Base-by-base conservation (phyloP, 2,888 invertebrate species). In the Malacosoma neustria region DNA sequence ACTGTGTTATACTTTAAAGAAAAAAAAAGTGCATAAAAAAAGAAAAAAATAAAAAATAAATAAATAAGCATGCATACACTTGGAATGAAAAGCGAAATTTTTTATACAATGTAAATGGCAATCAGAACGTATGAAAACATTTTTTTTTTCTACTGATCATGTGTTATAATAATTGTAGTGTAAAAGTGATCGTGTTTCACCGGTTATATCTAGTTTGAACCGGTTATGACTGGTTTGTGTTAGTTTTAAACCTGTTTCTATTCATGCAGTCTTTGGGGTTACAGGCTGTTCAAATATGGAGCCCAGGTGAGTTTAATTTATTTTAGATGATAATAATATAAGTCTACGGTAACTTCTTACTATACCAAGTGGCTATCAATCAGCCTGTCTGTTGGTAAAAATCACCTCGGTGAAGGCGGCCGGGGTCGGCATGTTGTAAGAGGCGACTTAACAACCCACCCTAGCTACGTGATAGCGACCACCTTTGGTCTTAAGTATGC, bases 231-330 rank as follows among this genome's bases (percentile, higher is more conserved):
- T 22, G 22, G 22, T 22, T 22, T 3, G 2, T 5, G 5, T 22
- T 7, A 22, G 9, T 22, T 22, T 22, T 22, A 22, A 22, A n/a
- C n/a, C n/a, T n/a, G 22, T 22, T 5, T 7, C 22, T 5, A 22
- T 7, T 2, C 2, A 22, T 22, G 47, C 43, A 46, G 49, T 47
- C 38, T 13, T 49, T 57, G 57, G 66, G 57, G 57, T 52, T 57
- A 58, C 57, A 57, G 58, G 66, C 67, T 51, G 54, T 38, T 41
- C 48, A 51, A 34, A 46, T 51, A 52, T 54, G 59, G 59, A 72
- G 73, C 72, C 68, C 66, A 61, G 80, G 77, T 79, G 52, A 64
- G 74, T 53, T 32, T n/a, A n/a, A n/a, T n/a, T n/a, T n/a, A n/a
- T n/a, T n/a, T n/a, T n/a, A n/a, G n/a, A n/a, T n/a, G n/a, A n/a